Conservation (phyloP, 2,113 vertebrate genomes). For the Pseudopipra pipra region DNA sequence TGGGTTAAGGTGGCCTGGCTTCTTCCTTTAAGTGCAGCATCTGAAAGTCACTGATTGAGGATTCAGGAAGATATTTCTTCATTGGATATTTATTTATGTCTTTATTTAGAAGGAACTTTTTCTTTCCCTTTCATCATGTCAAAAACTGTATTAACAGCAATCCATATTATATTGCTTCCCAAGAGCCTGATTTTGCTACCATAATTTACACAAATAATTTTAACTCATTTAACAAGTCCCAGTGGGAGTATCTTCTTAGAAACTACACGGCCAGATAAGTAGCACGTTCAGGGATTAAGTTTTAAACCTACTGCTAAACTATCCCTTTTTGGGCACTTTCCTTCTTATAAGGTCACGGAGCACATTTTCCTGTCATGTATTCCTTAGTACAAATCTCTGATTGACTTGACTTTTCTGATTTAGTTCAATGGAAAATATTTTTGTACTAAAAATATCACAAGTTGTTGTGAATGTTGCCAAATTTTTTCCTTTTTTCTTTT, state of each 20-base stretch:
- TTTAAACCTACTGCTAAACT: background rate
- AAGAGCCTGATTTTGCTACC: background rate
- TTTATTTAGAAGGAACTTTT: background rate
- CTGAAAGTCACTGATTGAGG: background rate
- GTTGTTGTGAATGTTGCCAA: background rate
- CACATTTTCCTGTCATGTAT: background rate
- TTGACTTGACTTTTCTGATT: background rate
- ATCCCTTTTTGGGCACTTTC: background rate
- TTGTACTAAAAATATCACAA: background rate
- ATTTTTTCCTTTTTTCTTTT: background rate
- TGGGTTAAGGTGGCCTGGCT: background rate
- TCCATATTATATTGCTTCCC: background rate
- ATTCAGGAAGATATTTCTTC: background rate
- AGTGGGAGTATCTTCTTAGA: slow-evolving; percentile 31
- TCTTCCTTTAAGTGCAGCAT: background rate
- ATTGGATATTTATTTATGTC: background rate
- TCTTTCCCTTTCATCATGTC: background rate
- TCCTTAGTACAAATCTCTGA: background rate
- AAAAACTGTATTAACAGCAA: background rate
- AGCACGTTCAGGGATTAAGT: background rate
- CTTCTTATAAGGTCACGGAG: background rate
- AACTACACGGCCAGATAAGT: background rate
- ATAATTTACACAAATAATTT: slow-evolving; percentile 14
- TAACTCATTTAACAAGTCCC: slow-evolving; percentile 26
- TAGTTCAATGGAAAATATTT: background rate